Evolutionary conservation across 1,140 invertebrate genomes (phyloP).

Genomic region (Drosophila asahinai): DNA sequence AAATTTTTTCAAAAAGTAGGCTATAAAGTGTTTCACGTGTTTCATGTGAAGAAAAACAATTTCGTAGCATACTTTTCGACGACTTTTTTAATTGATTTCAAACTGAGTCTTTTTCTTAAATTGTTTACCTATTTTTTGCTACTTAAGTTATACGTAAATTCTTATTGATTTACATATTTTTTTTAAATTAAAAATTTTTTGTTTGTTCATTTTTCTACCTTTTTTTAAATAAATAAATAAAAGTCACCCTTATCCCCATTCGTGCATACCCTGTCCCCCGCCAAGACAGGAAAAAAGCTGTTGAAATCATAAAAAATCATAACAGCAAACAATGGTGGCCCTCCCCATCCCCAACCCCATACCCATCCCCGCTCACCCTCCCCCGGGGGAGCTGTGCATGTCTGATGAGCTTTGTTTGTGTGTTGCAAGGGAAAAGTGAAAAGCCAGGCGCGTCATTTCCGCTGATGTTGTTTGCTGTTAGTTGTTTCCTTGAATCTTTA

Average conservation of each 20-base stretch:
- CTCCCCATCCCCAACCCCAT: background rate
- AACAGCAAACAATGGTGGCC: conserved; percentile 65
- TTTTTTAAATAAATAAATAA: background rate
- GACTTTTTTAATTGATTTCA: no score
- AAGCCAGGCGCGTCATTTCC: conserved; percentile 50
- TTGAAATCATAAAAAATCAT: conserved; percentile 80
- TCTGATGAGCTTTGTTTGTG: conserved; percentile 67
- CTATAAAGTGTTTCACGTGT: no score
- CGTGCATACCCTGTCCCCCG: background rate
- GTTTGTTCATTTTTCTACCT: no score
- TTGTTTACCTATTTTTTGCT: no score
- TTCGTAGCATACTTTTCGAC: no score
- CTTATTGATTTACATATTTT: no score
- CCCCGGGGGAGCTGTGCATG: conserved; percentile 65
- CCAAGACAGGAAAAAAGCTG: conserved; percentile 32
- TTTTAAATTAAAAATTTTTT: no score
- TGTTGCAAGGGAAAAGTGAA: conserved; percentile 54
- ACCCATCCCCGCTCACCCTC: background rate
- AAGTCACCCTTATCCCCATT: background rate
- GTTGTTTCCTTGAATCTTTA: conserved; percentile 12
- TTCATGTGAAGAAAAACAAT: no score
- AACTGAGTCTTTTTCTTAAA: no score
- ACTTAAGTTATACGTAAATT: no score
- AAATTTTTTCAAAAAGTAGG: no score
- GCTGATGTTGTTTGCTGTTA: conserved; percentile 11